A percentile compares a stretch with the other conserved stretches of the same genome.
These are phyloP conservation scores for Agonopterix heracliana DNA, from an alignment of 2,888 invertebrate genomes.

Conservation along the genomic window DNA sequence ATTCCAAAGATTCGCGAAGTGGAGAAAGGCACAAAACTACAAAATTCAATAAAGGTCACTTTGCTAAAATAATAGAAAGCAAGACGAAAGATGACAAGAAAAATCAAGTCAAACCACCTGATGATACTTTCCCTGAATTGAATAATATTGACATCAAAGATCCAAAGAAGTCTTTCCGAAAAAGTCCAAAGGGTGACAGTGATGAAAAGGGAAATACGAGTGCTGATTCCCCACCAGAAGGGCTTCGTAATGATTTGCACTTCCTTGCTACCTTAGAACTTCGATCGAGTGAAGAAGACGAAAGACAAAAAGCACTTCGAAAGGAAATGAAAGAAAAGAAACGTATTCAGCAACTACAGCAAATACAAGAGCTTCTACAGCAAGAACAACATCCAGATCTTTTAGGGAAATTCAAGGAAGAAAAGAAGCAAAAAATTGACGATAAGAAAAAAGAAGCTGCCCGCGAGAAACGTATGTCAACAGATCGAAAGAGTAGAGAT, in stretches of 20 bases:
- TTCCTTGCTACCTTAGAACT: slow-evolving; percentile 77
- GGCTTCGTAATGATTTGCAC: slow-evolving; percentile 72
- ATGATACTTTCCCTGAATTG: slow-evolving; percentile 53
- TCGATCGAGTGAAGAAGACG: slow-evolving; percentile 76
- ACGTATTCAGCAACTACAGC: slow-evolving; percentile 66
- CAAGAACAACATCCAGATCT: slow-evolving; percentile 57
- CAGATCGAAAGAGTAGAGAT: slow-evolving; percentile 70
- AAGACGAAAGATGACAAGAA: slow-evolving; percentile 78
- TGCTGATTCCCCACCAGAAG: slow-evolving; percentile 38
- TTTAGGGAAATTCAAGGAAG: slow-evolving; percentile 56
- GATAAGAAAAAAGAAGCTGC: slow-evolving; percentile 65
- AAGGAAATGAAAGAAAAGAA: slow-evolving; percentile 77
- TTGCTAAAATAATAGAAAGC: slow-evolving; percentile 76
- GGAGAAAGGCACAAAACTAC: slow-evolving; percentile 62
- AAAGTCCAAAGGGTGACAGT: slow-evolving; percentile 38
- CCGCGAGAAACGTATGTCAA: slow-evolving; percentile 69
- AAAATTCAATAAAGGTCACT: slow-evolving; percentile 77
- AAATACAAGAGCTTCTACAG: slow-evolving; percentile 70
- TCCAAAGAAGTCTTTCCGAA: slow-evolving; percentile 37
- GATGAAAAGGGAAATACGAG: slow-evolving; percentile 33
- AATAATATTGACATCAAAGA: slow-evolving; percentile 47
- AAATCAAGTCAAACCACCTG: slow-evolving; percentile 67
- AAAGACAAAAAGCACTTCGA: slow-evolving; percentile 71
- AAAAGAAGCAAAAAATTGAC: slow-evolving; percentile 56
- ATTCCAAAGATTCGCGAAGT: slow-evolving; percentile 80